Percentiles rank a stretch among this genome's conserved stretches.
phyloP scores from a whole-genome alignment of 2,888 invertebrate genomes.

The Orthosia gracilis region DNA sequence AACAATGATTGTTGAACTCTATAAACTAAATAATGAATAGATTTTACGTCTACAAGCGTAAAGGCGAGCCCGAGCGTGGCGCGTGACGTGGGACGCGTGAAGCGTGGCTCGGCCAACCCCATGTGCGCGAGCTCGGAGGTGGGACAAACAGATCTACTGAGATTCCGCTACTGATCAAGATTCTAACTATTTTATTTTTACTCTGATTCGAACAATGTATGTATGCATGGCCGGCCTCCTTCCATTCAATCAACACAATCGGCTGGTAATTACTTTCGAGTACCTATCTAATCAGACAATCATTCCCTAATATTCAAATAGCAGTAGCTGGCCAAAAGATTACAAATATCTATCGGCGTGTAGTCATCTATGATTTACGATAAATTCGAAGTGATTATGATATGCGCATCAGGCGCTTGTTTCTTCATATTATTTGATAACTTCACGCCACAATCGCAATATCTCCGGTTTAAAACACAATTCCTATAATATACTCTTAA shows the following conservation, averaged over 20 bases:
- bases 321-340: constrained; percentile 45
- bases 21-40: constrained; percentile 58
- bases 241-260: constrained; percentile 35
- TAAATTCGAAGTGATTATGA: constrained; percentile 34
- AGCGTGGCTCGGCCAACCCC: constrained; percentile 37
- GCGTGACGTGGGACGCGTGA: constrained; percentile 40
- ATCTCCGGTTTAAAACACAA: constrained; percentile 44
- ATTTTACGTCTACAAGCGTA: constrained; percentile 77
- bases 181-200: constrained; percentile 69
- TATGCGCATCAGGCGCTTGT: constrained; percentile 17
- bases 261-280: constrained; percentile 20
- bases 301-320: constrained; percentile 30
- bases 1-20: constrained; percentile 43
- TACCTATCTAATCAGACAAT: constrained; percentile 33
- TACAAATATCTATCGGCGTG: constrained; percentile 38
- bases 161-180: constrained; percentile 73
- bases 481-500: constrained; percentile 40
- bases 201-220: constrained; percentile 53
- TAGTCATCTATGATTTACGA: constrained; percentile 24
- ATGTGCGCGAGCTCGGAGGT: constrained; percentile 37
- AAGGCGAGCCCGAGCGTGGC: constrained; percentile 47
- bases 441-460: constrained; percentile 36
- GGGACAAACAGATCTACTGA: constrained; percentile 66
- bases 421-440: constrained; percentile 23
- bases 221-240: constrained; percentile 33